A percentile compares a stretch with the other conserved stretches of the same genome.
phyloP scores from a whole-genome alignment of 2,113 vertebrate genomes.

The Physeter macrocephalus region DNA sequence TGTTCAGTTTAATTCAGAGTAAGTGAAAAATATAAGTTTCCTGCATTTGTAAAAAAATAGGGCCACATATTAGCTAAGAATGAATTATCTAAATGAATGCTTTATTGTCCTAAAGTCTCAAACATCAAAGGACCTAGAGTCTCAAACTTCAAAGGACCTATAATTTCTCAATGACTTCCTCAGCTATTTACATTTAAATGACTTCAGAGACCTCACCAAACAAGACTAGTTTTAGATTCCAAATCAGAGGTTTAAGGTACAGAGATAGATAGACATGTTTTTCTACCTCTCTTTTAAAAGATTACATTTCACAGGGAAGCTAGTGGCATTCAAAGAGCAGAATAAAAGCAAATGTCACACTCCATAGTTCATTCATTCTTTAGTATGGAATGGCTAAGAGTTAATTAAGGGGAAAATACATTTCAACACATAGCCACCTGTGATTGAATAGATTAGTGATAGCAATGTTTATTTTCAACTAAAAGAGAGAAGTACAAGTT shows the following conservation, averaged over 20 bases:
- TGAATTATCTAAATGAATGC: background rate
- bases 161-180: background rate
- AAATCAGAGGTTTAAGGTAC: background rate
- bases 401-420: background rate
- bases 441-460: background rate
- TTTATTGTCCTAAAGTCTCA: background rate
- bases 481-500: background rate
- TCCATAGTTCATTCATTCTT: background rate
- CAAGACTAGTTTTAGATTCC: background rate
- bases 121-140: background rate
- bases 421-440: background rate
- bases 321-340: background rate
- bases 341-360: background rate
- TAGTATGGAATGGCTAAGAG: background rate
- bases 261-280: background rate
- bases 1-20: background rate
- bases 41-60: background rate
- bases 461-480: background rate
- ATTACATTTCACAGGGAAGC: background rate
- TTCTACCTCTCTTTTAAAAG: background rate
- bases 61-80: background rate
- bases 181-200: constrained; percentile 10
- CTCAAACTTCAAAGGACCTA: background rate
- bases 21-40: background rate
- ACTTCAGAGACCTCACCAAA: background rate